Conservation (phyloP, 2,888 invertebrate genomes). For the Drosophila atripex region DNA sequence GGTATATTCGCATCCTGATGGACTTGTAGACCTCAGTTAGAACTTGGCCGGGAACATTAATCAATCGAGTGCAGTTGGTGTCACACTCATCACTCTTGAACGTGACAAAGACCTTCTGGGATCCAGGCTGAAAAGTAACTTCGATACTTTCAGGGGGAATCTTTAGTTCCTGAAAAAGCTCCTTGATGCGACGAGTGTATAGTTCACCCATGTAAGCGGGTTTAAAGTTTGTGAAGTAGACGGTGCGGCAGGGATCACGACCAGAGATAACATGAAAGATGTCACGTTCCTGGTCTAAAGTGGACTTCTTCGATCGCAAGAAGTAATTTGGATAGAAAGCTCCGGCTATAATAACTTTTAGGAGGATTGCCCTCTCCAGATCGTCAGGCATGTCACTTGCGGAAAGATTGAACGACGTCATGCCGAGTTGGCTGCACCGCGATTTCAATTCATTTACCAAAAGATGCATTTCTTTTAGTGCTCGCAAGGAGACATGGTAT, state of each 20-base stretch:
- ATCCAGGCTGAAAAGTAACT: constrained; percentile 83
- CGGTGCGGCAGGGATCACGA: constrained; percentile 90
- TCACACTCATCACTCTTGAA: constrained; percentile 85
- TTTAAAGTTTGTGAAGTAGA: constrained; percentile 87
- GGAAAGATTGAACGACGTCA: constrained; percentile 78
- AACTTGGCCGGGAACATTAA: constrained; percentile 87
- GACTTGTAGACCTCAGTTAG: constrained; percentile 90
- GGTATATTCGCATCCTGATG: constrained; percentile 87
- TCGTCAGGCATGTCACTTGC: constrained; percentile 82
- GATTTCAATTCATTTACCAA: constrained; percentile 88
- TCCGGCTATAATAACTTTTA: constrained; percentile 86
- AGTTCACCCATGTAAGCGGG: constrained; percentile 88
- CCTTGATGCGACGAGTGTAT: constrained; percentile 88
- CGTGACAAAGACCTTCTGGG: constrained; percentile 88
- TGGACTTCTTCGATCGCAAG: constrained; percentile 85
- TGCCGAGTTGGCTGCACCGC: constrained; percentile 87
- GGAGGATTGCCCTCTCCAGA: constrained; percentile 86
- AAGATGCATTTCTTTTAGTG: constrained; percentile 89
- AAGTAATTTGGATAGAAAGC: constrained; percentile 98
- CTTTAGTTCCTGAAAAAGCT: constrained; percentile 84
- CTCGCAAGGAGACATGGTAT: constrained; percentile 89
- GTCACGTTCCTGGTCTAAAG: constrained; percentile 87
- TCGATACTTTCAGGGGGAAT: constrained; percentile 83
- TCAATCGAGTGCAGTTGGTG: constrained; percentile 48
- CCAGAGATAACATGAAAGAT: constrained; percentile 89